Base-by-base conservation (phyloP, 2,888 invertebrate genomes). In the Tromatobia lineatoria region DNA sequence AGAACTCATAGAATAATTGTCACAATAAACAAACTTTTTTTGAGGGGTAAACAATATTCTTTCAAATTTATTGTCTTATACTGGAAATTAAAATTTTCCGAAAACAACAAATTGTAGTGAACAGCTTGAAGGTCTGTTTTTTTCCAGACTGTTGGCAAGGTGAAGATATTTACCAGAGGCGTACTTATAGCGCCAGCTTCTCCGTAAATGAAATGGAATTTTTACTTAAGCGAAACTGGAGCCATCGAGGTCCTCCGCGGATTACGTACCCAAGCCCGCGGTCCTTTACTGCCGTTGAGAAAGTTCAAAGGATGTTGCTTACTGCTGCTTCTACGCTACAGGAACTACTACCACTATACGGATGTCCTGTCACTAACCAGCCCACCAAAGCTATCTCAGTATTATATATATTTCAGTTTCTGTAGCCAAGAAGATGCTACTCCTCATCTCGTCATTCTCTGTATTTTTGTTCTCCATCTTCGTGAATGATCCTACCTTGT, bases 151-250 rank as follows among this genome's bases (percentile, higher is more conserved):
- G 70, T 25, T 42, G 8, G 34, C 3, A 29, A 18, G 50, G 10
- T 3, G 52, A 25, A 18, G 15, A 59, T 23, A 45, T 78, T 80
- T 77, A 85, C 34, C 29, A 85, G 83, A 86, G 83, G 81, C 29
- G 57, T 38, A 38, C 38, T 38, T 38, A n/a, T 42, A 59, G 38
- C 54, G 45, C 59, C 38, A 69, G 61, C 34, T 54, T 61, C 73
- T 88, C 90, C 88, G 88, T 87, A 90, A 90, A 91, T 89, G 88
- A 89, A 90, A 90, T 89, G 88, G 88, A 91, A 90, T 90, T 88
- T 89, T 90, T 88, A 75, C 87, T 87, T 86, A 88, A 88, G 82
- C 88, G 70, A 20, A 61, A 69, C 47, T 42, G 54, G 38, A 74
- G 74, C 64, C 69, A 69, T 70, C 59, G 54, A 57, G 29, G 52